Evolutionary conservation across 2,888 invertebrate genomes (phyloP), one percentile per base, ranked within the genome.

Genomic region (Polietes domitor): DNA sequence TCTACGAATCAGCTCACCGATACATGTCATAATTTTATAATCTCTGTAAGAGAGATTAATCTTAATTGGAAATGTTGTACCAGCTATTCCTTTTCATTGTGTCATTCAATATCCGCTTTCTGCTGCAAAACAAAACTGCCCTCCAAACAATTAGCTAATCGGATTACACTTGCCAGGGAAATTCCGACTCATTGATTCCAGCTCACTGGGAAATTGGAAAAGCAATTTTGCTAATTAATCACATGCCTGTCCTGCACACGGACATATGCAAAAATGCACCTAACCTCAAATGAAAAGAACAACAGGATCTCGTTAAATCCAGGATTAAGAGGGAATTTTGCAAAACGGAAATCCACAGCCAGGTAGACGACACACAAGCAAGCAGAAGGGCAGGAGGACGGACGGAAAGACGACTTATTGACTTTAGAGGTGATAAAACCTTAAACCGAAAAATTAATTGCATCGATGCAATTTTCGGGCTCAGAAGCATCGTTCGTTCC

Each of bases 221-320:
- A 76, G 17, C 77, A 83, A 83, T 80, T 80, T 85, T 77, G 0
- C 80, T 83, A 82, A 85, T 85, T 83, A 83, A 85, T 85, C 82
- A 82, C 79, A 68, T 53, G 21, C 73, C 61, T 76, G 61, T 21
- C 63, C 9, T 53, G 21, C 12, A 26, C 58, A 58, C 24, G 24
- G 15, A 26, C 58, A 26, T 58, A 26, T 26, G 58, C 24, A 58
- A 58, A 58, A 24, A 24, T 12, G n/a, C n/a, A 47, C 2, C n/a
- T 15, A 47, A 47, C 15, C 47, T n/a, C 47, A 15, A 47, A 47
- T 47, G 47, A 81, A 84, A 68, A 76, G 78, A 84, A 84, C 84
- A 84, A 63, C 76, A 76, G 84, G 78, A 68, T 68, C 61, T 81
- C 19, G 24, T 24, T 63, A 73, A 81, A 76, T 61, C 73, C 72